These are phyloP conservation scores for Piscicola geometra DNA, from an alignment of 2,888 invertebrate genomes.

Conservation along the genomic window DNA sequence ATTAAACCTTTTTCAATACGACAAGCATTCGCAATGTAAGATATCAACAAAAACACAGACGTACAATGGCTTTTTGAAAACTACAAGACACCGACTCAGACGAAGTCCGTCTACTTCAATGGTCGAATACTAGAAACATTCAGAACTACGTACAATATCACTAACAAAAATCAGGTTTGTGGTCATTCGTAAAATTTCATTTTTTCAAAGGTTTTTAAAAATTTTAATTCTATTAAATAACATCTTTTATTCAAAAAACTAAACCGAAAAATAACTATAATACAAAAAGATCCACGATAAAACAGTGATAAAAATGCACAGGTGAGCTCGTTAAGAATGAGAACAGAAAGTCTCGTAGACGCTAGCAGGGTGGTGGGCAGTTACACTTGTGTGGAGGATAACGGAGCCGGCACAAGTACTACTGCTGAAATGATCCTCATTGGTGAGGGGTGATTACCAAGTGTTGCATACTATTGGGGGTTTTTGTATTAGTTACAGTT, in stretches of 20 bases:
- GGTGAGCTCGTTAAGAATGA: neutral
- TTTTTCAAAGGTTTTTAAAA: neutral
- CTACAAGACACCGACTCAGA: neutral
- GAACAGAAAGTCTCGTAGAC: neutral
- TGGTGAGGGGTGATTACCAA: neutral
- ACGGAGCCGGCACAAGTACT: neutral
- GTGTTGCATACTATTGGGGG: too few relatives aligned
- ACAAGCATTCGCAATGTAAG: too few relatives aligned
- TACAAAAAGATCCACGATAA: neutral
- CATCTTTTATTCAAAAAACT: neutral
- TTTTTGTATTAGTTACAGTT: too few relatives aligned
- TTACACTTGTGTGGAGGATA: neutral
- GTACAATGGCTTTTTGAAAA: neutral
- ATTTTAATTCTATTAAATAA: neutral
- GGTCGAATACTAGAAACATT: too few relatives aligned
- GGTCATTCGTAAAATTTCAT: neutral
- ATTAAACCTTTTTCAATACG: too few relatives aligned
- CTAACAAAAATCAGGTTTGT: too few relatives aligned
- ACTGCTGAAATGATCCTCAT: neutral
- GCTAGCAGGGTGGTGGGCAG: neutral
- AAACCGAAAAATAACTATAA: neutral
- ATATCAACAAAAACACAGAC: neutral
- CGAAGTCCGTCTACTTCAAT: slow-evolving; percentile 6
- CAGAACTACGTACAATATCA: too few relatives aligned
- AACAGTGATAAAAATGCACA: too few relatives aligned